Evolutionary conservation across 1,140 invertebrate genomes (phyloP), one percentile per base, ranked within the genome.

Genomic region (Sinonovacula constricta): DNA sequence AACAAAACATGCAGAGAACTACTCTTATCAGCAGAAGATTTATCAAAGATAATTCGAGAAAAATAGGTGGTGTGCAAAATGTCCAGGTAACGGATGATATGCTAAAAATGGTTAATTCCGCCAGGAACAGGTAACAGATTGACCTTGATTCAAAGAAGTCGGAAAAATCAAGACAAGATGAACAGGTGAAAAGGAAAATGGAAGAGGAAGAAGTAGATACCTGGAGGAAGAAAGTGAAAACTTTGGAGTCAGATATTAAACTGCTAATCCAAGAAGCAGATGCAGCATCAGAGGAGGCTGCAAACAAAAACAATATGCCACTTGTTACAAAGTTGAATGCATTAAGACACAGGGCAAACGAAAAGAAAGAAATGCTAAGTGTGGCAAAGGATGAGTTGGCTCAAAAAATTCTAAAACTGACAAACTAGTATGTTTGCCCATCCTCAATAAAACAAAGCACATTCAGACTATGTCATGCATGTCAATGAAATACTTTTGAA

Each of bases 191-290:
- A 63, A 63, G 60, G 34, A 63, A 63, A 63, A 7, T 63, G 3
- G 30, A 63, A 63, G 60, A 63, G n/a, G 60, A 63, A 7, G 60
- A 63, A 63, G 60, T 63, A 34, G 60, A 33, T 34, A 7, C 63
- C 33, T 49, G 39, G 39, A 7, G 18, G 18, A 45, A 45, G 18
- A 7, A 10, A 45, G 18, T 45, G 7, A 10, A 45, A 45, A 7
- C 18, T 18, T 45, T 45, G 18, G 39, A 45, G 18, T 10, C 7
- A 10, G 39, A 45, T 18, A 45, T 10, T 10, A 7, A 45, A 45
- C 18, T 45, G 7, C 39, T 45, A 18, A 45, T 18, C 7, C 7
- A 45, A 10, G 39, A 45, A 10, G 39, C 39, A 10, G 39, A 45
- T 18, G 18, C 7, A 18, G 39, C 39, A 7, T 45, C 39, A 10